phyloP scores from a whole-genome alignment of 2,888 invertebrate species.

The Limenitis camilla region DNA sequence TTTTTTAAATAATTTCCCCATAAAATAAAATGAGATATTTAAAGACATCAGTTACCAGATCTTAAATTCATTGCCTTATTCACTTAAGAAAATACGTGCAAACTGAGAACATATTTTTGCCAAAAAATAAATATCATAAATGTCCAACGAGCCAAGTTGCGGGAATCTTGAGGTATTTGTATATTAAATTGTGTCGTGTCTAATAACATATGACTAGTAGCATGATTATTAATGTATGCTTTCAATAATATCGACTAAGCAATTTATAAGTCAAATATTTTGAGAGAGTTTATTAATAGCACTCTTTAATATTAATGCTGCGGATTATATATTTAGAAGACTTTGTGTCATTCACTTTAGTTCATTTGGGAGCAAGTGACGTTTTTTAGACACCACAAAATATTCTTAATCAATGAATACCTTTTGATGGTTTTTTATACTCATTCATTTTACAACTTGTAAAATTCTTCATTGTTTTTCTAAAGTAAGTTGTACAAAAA shows the following conservation, averaged over 20 bases:
- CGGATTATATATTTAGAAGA: constrained; percentile 5
- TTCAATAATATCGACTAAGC: constrained; percentile 18
- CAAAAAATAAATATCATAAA: constrained; percentile 17
- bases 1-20: too few species aligned
- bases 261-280: constrained; percentile 21
- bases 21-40: too few species aligned
- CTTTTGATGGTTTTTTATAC: too few species aligned
- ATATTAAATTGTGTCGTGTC: constrained; percentile 11
- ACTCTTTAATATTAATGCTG: constrained; percentile 15
- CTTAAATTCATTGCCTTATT: constrained; percentile 13
- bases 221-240: constrained; percentile 22
- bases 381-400: not conserved
- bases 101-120: constrained; percentile 6
- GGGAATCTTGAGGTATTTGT: constrained; percentile 13
- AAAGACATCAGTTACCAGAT: constrained; percentile 1
- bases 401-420: too few species aligned
- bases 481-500: too few species aligned
- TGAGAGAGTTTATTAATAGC: constrained; percentile 18
- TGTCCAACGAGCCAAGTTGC: constrained; percentile 6
- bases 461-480: too few species aligned
- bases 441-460: too few species aligned
- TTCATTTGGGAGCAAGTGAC: not conserved
- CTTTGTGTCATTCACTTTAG: not conserved
- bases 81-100: constrained; percentile 6
- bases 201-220: constrained; percentile 19